These are phyloP conservation scores for Acanthosepion lycidas DNA, from an alignment of 2,888 invertebrate genomes.

Conservation along the genomic window DNA sequence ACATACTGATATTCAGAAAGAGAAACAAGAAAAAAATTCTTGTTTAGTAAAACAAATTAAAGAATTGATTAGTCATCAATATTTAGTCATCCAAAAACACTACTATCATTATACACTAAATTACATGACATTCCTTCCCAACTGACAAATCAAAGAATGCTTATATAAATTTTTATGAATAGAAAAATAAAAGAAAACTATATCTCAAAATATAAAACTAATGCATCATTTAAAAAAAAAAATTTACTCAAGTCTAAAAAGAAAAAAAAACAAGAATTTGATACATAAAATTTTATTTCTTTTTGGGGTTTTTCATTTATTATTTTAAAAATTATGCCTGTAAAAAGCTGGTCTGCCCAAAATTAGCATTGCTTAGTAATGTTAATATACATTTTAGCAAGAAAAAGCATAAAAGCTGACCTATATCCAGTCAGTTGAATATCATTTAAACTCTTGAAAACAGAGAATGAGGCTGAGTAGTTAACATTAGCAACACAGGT, in stretches of 20 bases:
- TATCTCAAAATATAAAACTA: neutral
- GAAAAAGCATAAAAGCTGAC: neutral
- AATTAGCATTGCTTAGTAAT: neutral
- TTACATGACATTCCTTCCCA: neutral
- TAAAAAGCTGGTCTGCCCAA: slow-evolving; percentile 21
- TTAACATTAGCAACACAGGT: slow-evolving; percentile 22
- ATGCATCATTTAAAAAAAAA: neutral
- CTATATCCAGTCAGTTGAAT: neutral
- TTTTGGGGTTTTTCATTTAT: neutral
- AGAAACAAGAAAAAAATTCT: neutral
- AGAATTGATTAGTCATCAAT: neutral
- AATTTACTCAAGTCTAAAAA: neutral
- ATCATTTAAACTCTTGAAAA: slow-evolving; percentile 22
- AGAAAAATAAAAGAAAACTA: neutral
- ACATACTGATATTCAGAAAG: neutral
- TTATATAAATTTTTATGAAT: neutral
- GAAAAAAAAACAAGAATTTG: neutral
- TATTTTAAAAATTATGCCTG: neutral
- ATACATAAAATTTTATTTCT: slow-evolving; percentile 12
- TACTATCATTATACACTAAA: neutral
- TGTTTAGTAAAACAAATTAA: neutral
- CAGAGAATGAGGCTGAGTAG: neutral
- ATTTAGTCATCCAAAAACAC: neutral
- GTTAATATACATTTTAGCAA: slow-evolving; percentile 33
- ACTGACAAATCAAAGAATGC: neutral